A percentile compares a stretch with the other conserved stretches of the same genome.
Evolutionary conservation across 2,113 vertebrate species (phyloP).

Genomic region (rat (Rattus norvegicus)): DNA sequence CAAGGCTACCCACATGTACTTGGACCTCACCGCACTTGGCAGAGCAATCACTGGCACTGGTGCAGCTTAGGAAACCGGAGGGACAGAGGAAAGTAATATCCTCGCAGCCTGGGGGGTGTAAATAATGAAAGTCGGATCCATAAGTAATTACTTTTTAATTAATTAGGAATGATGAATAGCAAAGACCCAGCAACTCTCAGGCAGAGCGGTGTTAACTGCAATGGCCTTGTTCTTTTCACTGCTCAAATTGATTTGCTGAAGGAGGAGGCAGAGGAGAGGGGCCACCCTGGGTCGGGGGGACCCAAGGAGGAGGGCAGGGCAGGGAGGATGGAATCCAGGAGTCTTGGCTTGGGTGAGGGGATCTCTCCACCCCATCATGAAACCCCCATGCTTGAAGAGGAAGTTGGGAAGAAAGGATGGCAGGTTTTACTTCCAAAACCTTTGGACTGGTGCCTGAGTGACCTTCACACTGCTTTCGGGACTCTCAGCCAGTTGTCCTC

Average conservation of each 20-base stretch:
- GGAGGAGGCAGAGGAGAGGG: not conserved
- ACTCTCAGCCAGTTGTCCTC: not conserved
- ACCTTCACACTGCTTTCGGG: not conserved
- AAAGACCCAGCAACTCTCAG: conserved; percentile 54
- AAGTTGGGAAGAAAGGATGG: not conserved
- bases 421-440: not conserved
- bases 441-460: not conserved
- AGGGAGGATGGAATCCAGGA: not conserved
- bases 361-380: not conserved
- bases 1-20: fast-evolving
- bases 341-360: not conserved
- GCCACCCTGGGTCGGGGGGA: not conserved
- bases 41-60: not conserved
- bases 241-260: conserved; percentile 75
- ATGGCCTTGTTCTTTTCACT: conserved; percentile 71
- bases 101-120: conserved; percentile 54
- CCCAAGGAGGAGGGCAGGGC: not conserved
- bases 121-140: conserved; percentile 81
- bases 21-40: not conserved
- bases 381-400: not conserved
- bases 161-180: conserved; percentile 85
- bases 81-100: conserved; percentile 51
- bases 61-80: conserved; percentile 44
- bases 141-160: conserved; percentile 86
- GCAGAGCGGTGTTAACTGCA: conserved; percentile 37